phyloP scores from a whole-genome alignment of 2,888 invertebrate species.

The Chromoteleia sp. region DNA sequence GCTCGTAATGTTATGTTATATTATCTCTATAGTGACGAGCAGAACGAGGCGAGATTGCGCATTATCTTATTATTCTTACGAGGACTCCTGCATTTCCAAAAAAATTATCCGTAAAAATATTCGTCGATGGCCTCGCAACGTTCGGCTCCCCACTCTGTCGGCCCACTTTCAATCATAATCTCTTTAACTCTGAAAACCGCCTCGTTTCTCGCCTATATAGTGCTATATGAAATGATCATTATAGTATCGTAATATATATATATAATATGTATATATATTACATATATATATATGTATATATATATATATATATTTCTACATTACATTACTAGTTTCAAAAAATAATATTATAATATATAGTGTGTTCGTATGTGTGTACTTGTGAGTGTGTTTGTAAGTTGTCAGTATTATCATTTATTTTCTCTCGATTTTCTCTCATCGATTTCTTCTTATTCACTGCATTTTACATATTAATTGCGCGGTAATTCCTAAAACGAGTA shows the following conservation, averaged over 20 bases:
- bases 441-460: conserved; percentile 58
- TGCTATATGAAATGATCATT: conserved; percentile 83
- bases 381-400: conserved; percentile 74
- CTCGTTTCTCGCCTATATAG: conserved; percentile 77
- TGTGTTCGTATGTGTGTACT: conserved; percentile 75
- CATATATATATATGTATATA: conserved; percentile 74
- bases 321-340: conserved; percentile 84
- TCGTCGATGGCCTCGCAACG: conserved; percentile 74
- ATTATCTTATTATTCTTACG: conserved; percentile 74
- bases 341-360: conserved; percentile 84
- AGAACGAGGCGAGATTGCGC: conserved; percentile 75
- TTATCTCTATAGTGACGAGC: conserved; percentile 69
- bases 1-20: conserved; percentile 56
- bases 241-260: conserved; percentile 81
- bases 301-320: conserved; percentile 82
- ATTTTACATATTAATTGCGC: conserved; percentile 70
- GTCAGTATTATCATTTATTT: conserved; percentile 76
- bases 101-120: conserved; percentile 81
- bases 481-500: conserved; percentile 70
- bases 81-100: conserved; percentile 75
- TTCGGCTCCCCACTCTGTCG: conserved; percentile 73
- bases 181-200: conserved; percentile 78
- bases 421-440: conserved; percentile 66
- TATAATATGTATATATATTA: conserved; percentile 72
- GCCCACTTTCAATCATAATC: conserved; percentile 77